Base-by-base conservation (phyloP, 23 tunicate species). In the Oikopleura albicans region DNA sequence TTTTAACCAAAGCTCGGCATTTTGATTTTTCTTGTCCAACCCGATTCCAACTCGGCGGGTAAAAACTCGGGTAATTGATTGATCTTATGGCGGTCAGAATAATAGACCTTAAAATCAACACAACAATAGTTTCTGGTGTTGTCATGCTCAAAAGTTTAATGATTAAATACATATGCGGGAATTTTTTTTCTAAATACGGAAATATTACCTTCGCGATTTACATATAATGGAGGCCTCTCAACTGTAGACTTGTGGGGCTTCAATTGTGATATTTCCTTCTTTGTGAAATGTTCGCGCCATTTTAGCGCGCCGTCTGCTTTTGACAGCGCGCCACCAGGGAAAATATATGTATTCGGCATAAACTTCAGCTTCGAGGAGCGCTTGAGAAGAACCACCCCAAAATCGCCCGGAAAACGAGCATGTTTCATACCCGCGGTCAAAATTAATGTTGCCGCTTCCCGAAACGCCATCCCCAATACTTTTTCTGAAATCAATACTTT, bases 271-370 rank as follows among this genome's bases (percentile, higher is more conserved):
- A 71, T 71, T 16, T 16, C 35, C 37, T 16, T 12, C 31, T 4
- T 16, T 22, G 79, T 2, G 37, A 16, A 71, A 37, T 12, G 35
- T 2, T 71, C 79, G 4, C 2, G 28, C 79, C 79, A 71, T 2
- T 27, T 31, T 31, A 29, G 31, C 4, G 28, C 79, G 28, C 79
- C 79, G 37, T 71, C 79, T 2, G 35, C 35, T 12, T 16, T 12
- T 12, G 79, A 71, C 28, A 71, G 4, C 31, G 79, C 79, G 2
- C 79, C 79, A 29, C 79, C 79, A 31, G 79, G 79, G 31, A 71
- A 71, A 16, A 71, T 29, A 71, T 71, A 71, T 16, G 79, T 71
- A 2, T 16, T 12, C 31, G 79, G 34, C 79, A 71, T 71, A 71
- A 71, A 71, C 2, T 29, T 16, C 4, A 71, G 79, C 37, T 71